A percentile compares a stretch with the other conserved stretches of the same genome.
phyloP scores from a whole-genome alignment of 64 coral and sea anemone genomes.

The Dendronephthya gigantea region DNA sequence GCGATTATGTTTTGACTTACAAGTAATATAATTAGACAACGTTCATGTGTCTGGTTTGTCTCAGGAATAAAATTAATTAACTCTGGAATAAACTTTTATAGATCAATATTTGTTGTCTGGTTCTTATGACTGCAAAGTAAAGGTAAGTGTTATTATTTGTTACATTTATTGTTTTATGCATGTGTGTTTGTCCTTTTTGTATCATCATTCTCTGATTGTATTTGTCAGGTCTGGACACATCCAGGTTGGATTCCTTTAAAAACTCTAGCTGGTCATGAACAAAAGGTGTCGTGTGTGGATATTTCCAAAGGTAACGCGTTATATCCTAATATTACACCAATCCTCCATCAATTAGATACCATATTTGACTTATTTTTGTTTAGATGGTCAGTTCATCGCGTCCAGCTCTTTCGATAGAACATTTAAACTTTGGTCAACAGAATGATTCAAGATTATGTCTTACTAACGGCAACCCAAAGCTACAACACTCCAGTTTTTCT shows the following conservation, averaged over 20 bases:
- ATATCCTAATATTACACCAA: too few species aligned
- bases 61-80: too few species aligned
- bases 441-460: slow-evolving; percentile 17
- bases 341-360: too few species aligned
- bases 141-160: slow-evolving; percentile 49
- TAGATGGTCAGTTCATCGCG: slow-evolving; percentile 85
- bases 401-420: slow-evolving; percentile 96
- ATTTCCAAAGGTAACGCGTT: slow-evolving; percentile 58
- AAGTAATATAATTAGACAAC: too few species aligned
- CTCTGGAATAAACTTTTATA: slow-evolving; percentile 29
- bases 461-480: too few species aligned
- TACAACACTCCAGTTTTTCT: too few species aligned
- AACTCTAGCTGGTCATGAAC: slow-evolving; percentile 86
- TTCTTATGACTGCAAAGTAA: slow-evolving; percentile 79
- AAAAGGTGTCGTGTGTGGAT: slow-evolving; percentile 88
- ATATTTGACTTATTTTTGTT: not conserved
- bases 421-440: slow-evolving; percentile 86
- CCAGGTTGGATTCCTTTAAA: slow-evolving; percentile 91
- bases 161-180: not conserved
- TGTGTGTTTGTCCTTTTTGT: not conserved
- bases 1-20: too few species aligned
- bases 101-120: slow-evolving; percentile 84
- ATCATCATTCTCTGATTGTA: not conserved
- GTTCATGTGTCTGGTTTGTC: too few species aligned
- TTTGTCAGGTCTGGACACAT: slow-evolving; percentile 76